These are phyloP conservation scores for Nebria salina DNA, from an alignment of 2,888 invertebrate genomes.

Conservation along the genomic window DNA sequence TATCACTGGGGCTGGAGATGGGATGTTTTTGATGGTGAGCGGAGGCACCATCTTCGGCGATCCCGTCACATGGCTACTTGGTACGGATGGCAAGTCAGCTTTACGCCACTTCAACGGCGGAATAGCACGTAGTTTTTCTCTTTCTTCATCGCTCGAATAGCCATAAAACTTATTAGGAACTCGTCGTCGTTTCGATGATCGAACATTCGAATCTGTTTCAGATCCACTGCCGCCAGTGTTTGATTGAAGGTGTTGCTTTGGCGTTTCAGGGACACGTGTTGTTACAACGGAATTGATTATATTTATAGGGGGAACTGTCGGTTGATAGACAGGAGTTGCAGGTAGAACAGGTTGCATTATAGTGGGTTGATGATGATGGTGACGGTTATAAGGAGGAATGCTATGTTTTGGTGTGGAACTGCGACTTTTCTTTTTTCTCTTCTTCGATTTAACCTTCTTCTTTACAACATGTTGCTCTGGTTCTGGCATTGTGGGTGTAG, in stretches of 20 bases:
- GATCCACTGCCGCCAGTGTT: slow-evolving; percentile 59
- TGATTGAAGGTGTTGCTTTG: slow-evolving; percentile 56
- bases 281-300: slow-evolving; percentile 14
- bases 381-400: slow-evolving; percentile 37
- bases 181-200: slow-evolving; percentile 81
- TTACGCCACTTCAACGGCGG: slow-evolving; percentile 79
- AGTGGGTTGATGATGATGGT: slow-evolving; percentile 27
- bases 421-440: slow-evolving; percentile 74
- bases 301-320: slow-evolving; percentile 26
- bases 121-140: slow-evolving; percentile 67
- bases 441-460: slow-evolving; percentile 70
- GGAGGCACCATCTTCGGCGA: slow-evolving; percentile 59
- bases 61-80: slow-evolving; percentile 46
- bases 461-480: slow-evolving; percentile 52
- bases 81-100: slow-evolving; percentile 71
- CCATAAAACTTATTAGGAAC: slow-evolving; percentile 89
- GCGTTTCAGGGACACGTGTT: slow-evolving; percentile 40
- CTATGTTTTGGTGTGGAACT: slow-evolving; percentile 59
- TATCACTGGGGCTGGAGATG: slow-evolving; percentile 50
- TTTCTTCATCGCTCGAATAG: slow-evolving; percentile 86
- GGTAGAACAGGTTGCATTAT: slow-evolving; percentile 51
- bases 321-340: slow-evolving; percentile 45
- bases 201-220: slow-evolving; percentile 70
- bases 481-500: slow-evolving; percentile 69
- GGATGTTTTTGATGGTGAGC: slow-evolving; percentile 58